Conservation (phyloP, 2,888 invertebrate genomes). For the Labia minor region DNA sequence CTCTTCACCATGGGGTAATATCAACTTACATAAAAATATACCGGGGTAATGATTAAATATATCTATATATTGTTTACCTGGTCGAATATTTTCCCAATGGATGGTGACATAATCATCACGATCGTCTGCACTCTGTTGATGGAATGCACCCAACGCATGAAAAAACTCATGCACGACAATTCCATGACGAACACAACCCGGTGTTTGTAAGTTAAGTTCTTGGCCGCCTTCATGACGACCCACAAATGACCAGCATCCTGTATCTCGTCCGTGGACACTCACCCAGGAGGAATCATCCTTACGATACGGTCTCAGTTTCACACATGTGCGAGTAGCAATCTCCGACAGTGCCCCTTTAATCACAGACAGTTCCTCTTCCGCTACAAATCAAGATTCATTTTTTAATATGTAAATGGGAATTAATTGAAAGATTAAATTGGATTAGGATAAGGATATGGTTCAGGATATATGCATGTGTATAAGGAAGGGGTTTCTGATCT, state of each 20-base stretch:
- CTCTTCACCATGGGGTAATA: too few relatives aligned
- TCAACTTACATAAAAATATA: too few relatives aligned
- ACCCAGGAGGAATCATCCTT: constrained; percentile 47
- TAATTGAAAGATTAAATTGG: background rate
- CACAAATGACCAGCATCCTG: constrained; percentile 58
- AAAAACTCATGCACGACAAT: constrained; percentile 47
- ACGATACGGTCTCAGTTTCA: constrained; percentile 49
- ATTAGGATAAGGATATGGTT: background rate
- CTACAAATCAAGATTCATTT: constrained; percentile 29
- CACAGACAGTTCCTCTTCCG: constrained; percentile 37
- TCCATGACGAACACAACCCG: constrained; percentile 39
- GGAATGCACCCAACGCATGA: constrained; percentile 44
- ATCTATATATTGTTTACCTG: constrained; percentile 33
- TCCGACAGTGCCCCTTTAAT: constrained; percentile 48
- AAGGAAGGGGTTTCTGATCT: too few relatives aligned
- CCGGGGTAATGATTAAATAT: too few relatives aligned
- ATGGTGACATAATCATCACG: constrained; percentile 41
- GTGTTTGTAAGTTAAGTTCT: constrained; percentile 41
- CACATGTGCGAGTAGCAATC: constrained; percentile 50
- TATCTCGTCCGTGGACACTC: constrained; percentile 39
- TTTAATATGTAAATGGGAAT: background rate
- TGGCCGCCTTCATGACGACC: constrained; percentile 51
- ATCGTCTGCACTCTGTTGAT: constrained; percentile 43
- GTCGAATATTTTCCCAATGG: constrained; percentile 39
- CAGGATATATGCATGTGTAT: too few relatives aligned